Conservation (phyloP, 2,113 vertebrate species). For the Alligator mississippiensis region DNA sequence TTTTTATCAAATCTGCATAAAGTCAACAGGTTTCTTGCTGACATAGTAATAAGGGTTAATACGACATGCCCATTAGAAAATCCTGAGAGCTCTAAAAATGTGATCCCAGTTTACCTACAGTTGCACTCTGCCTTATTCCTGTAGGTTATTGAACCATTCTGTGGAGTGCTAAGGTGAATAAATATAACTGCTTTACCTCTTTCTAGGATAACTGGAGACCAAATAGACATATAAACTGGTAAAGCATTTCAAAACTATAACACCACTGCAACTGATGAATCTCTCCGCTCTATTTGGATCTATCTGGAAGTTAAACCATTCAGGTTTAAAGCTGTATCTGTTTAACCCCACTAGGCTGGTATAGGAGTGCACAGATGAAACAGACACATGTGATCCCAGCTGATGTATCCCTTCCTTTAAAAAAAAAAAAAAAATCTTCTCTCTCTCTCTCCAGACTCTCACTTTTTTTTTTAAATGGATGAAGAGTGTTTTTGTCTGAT, state of each 20-base stretch:
- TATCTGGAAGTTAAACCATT: too few species aligned
- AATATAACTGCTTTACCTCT: neutral
- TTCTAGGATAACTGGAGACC: too few species aligned
- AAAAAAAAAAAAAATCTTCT: neutral
- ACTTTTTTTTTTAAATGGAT: neutral
- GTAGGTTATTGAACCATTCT: neutral
- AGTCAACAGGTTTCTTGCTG: neutral
- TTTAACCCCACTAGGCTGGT: too few species aligned
- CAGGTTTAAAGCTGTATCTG: too few species aligned
- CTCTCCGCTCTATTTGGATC: too few species aligned
- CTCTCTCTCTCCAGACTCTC: conserved; percentile 25
- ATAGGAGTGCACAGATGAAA: neutral
- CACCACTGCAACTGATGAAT: too few species aligned
- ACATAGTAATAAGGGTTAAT: neutral
- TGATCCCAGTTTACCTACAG: conserved; percentile 19
- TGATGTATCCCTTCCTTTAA: conserved; percentile 7
- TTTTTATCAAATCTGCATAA: neutral
- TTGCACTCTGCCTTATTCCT: conserved; percentile 40
- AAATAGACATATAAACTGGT: too few species aligned
- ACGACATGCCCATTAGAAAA: neutral
- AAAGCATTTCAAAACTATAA: too few species aligned
- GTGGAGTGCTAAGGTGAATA: conserved; percentile 50
- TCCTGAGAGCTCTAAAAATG: neutral
- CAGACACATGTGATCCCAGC: neutral
- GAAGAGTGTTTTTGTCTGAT: too few species aligned